Evolutionary conservation across 2,797 vertebrate genomes (phyloP).

Genomic region (Pseudochaenichthys georgianus): DNA sequence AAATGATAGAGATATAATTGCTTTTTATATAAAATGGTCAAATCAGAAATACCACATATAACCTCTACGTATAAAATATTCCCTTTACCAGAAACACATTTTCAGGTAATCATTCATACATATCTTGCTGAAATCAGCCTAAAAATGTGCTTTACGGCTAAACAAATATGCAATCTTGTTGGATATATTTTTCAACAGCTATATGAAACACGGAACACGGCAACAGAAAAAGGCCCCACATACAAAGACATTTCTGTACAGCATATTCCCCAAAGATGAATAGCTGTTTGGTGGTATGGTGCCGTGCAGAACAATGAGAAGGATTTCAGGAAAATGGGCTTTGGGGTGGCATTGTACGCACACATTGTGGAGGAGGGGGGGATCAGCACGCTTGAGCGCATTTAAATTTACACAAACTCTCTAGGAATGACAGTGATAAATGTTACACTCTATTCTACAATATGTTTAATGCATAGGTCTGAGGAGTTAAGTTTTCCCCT

Average conservation of each 20-base stretch:
- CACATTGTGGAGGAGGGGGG: conserved; percentile 76
- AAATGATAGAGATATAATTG: conserved; percentile 33
- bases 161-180: conserved; percentile 56
- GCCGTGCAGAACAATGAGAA: conserved; percentile 86
- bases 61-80: conserved; percentile 4
- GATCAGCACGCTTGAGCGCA: conserved; percentile 97
- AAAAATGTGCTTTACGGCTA: conserved; percentile 49
- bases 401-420: conserved; percentile 99
- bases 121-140: conserved; percentile 48
- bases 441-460: conserved; percentile 99
- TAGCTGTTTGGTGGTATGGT: conserved; percentile 85
- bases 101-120: conserved; percentile 49
- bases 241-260: conserved; percentile 86
- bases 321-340: conserved; percentile 88
- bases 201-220: conserved; percentile 61
- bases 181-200: conserved; percentile 54
- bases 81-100: conserved; percentile 33
- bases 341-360: conserved; percentile 85
- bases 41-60: conserved; percentile 17
- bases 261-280: conserved; percentile 87
- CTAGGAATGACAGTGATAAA: conserved; percentile 99
- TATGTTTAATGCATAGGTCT: conserved; percentile 99
- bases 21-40: conserved; percentile 19
- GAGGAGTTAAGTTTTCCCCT: conserved; percentile 90
- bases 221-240: conserved; percentile 62